Evolutionary conservation across 2,888 invertebrate species (phyloP).

Genomic region (Drosophila aldrichi): DNA sequence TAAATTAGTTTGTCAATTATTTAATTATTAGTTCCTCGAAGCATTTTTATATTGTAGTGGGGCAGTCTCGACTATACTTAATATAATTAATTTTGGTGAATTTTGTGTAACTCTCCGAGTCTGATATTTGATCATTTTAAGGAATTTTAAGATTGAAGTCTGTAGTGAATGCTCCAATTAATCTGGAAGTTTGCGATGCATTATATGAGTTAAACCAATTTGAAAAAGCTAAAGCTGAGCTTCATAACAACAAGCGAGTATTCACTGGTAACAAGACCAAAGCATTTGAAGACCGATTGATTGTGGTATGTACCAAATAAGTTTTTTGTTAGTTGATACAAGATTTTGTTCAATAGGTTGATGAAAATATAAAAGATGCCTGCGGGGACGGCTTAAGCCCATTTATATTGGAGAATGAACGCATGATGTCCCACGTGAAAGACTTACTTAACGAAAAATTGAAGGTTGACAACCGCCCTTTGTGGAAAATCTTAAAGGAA

Average conservation of each 20-base stretch:
- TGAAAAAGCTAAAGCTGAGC: conserved; percentile 75
- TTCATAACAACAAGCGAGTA: conserved; percentile 72
- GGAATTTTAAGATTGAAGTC: conserved; percentile 26
- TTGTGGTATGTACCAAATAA: conserved; percentile 68
- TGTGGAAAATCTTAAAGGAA: conserved; percentile 82
- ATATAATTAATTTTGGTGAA: too few relatives aligned
- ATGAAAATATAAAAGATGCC: conserved; percentile 77
- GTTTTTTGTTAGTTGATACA: conserved; percentile 3
- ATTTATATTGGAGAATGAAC: conserved; percentile 76
- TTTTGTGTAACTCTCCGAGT: too few relatives aligned
- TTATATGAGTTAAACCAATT: conserved; percentile 80
- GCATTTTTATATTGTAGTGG: too few relatives aligned
- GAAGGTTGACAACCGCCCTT: conserved; percentile 62
- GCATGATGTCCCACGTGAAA: conserved; percentile 63
- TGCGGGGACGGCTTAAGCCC: conserved; percentile 74
- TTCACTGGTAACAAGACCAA: conserved; percentile 76
- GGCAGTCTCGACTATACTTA: too few relatives aligned
- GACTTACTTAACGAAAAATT: conserved; percentile 49
- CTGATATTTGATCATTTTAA: neutral
- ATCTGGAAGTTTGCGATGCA: conserved; percentile 81
- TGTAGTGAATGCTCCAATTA: conserved; percentile 67
- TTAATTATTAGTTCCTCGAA: too few relatives aligned
- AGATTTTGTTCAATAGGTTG: conserved; percentile 44
- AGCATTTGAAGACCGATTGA: conserved; percentile 69
- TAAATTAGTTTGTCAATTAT: too few relatives aligned